Base-by-base conservation (phyloP, 2,888 invertebrate species). In the Lithophane ornitopus region DNA sequence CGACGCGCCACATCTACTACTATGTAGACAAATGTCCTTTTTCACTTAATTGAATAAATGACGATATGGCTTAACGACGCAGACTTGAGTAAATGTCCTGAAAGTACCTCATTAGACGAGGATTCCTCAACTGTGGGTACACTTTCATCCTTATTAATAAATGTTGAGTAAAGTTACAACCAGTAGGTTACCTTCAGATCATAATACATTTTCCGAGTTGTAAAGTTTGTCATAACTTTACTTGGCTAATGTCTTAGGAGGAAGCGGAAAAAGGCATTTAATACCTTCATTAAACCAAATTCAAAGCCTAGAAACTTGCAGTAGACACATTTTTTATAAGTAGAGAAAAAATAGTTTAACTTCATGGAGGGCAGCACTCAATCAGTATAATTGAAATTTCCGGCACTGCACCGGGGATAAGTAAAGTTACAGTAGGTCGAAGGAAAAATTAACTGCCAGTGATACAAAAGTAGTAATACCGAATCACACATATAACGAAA, bases 351-450 rank as follows among this genome's bases (percentile, higher is more conserved):
- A n/a, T 8, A 0, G 22, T n/a, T 16, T 16, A 6, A 26, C n/a
- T 3, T n/a, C 44, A n/a, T 16, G 28, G 14, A 74, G 26, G 39
- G 34, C 61, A 54, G 22, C n/a, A 26, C 44, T 67, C 4, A 62
- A 9, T 56, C 8, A 4, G 14, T 59, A 16, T 12, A 75, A 59
- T 22, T 52, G 34, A 76, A 26, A 34, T 52, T 44, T 74, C 56
- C 74, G 39, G 56, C 6, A 56, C 39, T 74, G 22, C n/a, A 41
- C 56, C 16, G 1, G 22, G 22, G 19, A 62, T 39, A 26, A 8
- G 6, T 26, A 12, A 28, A 41, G 22, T 41, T 16, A n/a, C 49
- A 19, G 16, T 44, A 26, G 26, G 7, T 22, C 12, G 22, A 26
- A 54, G 44, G 34, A 16, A 14, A 41, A 28, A 68, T 41, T 22